These are phyloP conservation scores for Oedothorax gibbosus DNA, from an alignment of 1,140 invertebrate species.

Conservation along the genomic window DNA sequence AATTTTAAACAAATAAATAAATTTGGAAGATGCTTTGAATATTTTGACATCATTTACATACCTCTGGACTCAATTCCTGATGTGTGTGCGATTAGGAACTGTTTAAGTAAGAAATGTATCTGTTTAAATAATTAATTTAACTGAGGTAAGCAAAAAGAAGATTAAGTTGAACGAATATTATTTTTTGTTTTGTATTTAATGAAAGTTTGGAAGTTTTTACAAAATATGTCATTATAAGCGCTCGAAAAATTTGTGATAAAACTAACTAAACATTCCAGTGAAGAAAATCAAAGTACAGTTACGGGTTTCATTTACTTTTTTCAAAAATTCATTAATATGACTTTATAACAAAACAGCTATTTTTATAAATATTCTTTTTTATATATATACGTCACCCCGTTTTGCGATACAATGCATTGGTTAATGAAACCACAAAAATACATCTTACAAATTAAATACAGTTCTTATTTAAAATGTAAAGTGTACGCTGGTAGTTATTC, in stretches of 20 bases:
- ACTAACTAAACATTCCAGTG: not conserved
- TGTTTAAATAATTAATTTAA: conserved; percentile 10
- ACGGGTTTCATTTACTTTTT: conserved; percentile 1
- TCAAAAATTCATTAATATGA: conserved; percentile 9
- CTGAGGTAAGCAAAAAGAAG: not conserved
- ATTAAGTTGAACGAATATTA: not conserved
- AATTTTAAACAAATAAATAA: not conserved
- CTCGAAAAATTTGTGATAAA: not conserved
- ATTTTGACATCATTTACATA: conserved; percentile 18
- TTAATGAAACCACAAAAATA: not conserved
- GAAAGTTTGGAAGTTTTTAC: not conserved
- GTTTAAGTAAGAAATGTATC: not conserved
- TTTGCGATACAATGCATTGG: conserved; percentile 4
- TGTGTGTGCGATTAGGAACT: not conserved
- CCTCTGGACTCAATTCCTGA: not conserved
- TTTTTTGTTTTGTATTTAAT: too few species aligned
- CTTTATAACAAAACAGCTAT: not conserved
- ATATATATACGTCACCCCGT: conserved; percentile 27
- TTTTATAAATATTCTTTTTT: conserved; percentile 12
- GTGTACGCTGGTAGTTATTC: conserved; percentile 22
- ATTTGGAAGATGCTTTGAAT: conserved; percentile 31
- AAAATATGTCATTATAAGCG: not conserved
- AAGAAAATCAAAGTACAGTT: conserved; percentile 30
- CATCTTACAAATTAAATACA: too few species aligned
- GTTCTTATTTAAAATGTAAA: not conserved